phyloP scores from a whole-genome alignment of 1,140 invertebrate species.

The Drosophila repletoides region DNA sequence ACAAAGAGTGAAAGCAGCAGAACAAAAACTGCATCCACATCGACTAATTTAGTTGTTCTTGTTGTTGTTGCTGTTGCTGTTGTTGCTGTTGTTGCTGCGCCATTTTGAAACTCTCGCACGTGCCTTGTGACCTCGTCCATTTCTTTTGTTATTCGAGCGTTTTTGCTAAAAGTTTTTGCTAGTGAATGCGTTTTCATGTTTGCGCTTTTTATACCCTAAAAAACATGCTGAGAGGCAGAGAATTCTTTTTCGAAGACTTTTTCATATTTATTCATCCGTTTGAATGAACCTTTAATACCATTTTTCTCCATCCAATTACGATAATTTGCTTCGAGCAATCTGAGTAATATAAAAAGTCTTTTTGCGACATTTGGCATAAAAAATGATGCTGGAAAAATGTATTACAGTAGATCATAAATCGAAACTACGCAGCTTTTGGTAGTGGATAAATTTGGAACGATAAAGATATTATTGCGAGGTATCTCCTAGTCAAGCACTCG shows the following conservation, averaged over 20 bases:
- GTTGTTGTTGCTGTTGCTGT: not conserved
- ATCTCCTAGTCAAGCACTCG: not conserved
- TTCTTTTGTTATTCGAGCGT: constrained; percentile 33
- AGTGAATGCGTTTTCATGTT: constrained; percentile 24
- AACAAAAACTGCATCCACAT: constrained; percentile 36
- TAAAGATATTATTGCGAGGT: too few species aligned
- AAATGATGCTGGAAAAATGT: too few species aligned
- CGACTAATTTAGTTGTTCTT: constrained; percentile 27
- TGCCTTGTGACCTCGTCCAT: constrained; percentile 32
- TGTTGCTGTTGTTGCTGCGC: constrained; percentile 11
- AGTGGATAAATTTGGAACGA: too few species aligned
- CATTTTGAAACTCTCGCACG: constrained; percentile 43
- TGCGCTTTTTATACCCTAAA: constrained; percentile 22
- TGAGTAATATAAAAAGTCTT: too few species aligned
- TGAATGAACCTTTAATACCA: too few species aligned
- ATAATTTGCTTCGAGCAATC: too few species aligned
- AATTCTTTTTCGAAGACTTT: too few species aligned
- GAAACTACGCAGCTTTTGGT: too few species aligned
- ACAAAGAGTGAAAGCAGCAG: constrained; percentile 5
- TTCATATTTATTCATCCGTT: too few species aligned
- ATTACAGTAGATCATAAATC: too few species aligned
- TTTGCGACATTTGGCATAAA: too few species aligned
- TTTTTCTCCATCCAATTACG: too few species aligned
- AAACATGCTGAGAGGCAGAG: not conserved
- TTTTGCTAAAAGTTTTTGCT: constrained; percentile 21